A percentile compares a stretch with the other conserved stretches of the same genome.
These are phyloP conservation scores for Morbakka virulenta DNA, from an alignment of 30 jellyfish, hydroid and myxozoan species.

Conservation along the genomic window DNA sequence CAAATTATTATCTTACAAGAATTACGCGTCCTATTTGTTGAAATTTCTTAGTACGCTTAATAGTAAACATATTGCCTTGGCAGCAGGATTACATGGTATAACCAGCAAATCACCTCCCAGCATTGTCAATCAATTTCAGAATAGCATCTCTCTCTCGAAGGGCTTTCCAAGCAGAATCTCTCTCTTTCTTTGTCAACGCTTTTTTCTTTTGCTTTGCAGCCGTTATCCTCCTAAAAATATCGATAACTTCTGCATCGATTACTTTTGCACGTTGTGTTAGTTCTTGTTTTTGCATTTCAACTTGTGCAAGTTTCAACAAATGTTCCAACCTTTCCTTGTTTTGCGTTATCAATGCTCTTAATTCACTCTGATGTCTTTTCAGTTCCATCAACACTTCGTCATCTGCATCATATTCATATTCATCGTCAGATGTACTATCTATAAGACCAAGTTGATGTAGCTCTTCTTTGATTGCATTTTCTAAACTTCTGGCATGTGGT, in stretches of 20 bases:
- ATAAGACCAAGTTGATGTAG: constrained; percentile 76
- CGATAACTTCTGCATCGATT: constrained; percentile 90
- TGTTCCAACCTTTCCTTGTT: constrained; percentile 55
- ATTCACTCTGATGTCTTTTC: constrained; percentile 72
- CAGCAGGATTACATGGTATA: too few species aligned
- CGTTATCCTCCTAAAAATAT: constrained; percentile 68
- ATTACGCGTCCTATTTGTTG: too few species aligned
- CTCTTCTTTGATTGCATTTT: constrained; percentile 87
- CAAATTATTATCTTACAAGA: too few species aligned
- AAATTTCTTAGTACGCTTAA: too few species aligned
- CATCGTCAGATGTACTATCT: constrained; percentile 86
- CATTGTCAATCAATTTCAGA: constrained; percentile 70
- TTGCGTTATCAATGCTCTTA: constrained; percentile 69
- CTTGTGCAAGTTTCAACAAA: constrained; percentile 59
- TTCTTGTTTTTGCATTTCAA: constrained; percentile 87
- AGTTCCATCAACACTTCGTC: constrained; percentile 85
- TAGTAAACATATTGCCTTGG: too few species aligned
- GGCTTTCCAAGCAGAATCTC: constrained; percentile 92
- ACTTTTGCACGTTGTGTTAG: constrained; percentile 78
- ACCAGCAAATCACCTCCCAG: too few species aligned
- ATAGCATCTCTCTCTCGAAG: constrained; percentile 87
- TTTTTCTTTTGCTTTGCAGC: constrained; percentile 82
- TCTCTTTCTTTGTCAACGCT: constrained; percentile 75
- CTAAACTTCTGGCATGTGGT: constrained; percentile 76
- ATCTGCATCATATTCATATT: constrained; percentile 73